A percentile compares a stretch with the other conserved stretches of the same genome.
phyloP scores from a whole-genome alignment of 2,113 vertebrate species.

The Alosa alosa region DNA sequence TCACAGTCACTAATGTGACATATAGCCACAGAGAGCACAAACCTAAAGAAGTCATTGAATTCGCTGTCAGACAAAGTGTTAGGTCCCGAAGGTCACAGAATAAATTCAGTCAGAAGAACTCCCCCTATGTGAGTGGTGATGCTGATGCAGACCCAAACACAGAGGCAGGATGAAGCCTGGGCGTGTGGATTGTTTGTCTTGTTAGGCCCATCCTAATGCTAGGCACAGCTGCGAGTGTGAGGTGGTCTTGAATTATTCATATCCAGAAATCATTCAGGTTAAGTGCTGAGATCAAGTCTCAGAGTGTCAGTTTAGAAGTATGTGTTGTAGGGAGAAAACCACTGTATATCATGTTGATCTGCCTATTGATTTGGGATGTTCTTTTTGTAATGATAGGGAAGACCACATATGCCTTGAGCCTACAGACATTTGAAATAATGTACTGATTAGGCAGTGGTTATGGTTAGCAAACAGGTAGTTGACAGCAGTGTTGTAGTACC shows the following conservation, averaged over 20 bases:
- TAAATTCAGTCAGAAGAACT: neutral
- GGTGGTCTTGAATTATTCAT: slow-evolving; percentile 26
- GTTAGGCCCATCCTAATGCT: slow-evolving; percentile 5
- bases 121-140: neutral
- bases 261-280: slow-evolving; percentile 5
- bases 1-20: neutral
- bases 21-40: neutral
- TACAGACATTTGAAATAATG: neutral
- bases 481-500: too few species aligned
- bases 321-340: neutral
- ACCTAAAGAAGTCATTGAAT: neutral
- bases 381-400: neutral
- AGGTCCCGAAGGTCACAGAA: neutral
- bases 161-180: neutral
- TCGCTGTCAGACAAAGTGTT: neutral
- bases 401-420: neutral
- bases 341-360: too few species aligned
- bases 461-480: neutral
- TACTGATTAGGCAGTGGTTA: neutral
- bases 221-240: neutral
- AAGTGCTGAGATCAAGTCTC: neutral
- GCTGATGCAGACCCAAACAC: neutral
- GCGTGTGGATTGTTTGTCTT: slow-evolving; percentile 11
- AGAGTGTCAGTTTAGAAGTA: neutral
- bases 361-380: neutral